A percentile compares a stretch with the other conserved stretches of the same genome.
phyloP scores from a whole-genome alignment of 2,113 vertebrate genomes.

The pig (Sus scrofa) region DNA sequence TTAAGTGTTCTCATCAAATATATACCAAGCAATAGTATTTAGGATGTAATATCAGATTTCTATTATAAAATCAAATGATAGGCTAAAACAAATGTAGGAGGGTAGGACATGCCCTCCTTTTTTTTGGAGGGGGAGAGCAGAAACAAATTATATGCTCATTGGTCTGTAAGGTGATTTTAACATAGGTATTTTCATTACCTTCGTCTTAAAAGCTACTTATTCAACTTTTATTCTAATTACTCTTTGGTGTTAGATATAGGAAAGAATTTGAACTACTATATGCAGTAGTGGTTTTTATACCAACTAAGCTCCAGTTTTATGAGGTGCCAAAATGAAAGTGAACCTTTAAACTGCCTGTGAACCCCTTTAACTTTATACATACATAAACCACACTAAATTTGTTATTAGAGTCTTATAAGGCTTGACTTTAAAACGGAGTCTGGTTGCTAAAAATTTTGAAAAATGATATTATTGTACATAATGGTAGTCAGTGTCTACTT shows the following conservation, averaged over 20 bases:
- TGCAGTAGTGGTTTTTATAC: constrained; percentile 55
- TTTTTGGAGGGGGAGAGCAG: not conserved
- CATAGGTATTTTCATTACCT: not conserved
- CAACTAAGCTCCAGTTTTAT: constrained; percentile 8
- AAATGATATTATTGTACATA: not conserved
- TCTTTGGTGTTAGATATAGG: not conserved
- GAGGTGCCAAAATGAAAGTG: constrained; percentile 4
- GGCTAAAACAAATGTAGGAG: constrained; percentile 17
- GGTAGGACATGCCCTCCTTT: not conserved
- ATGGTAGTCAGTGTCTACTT: not conserved
- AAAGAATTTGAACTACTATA: constrained; percentile 29
- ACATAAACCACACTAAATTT: not conserved
- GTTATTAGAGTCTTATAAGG: not conserved
- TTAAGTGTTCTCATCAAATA: constrained; percentile 36
- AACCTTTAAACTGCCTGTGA: not conserved
- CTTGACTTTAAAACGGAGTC: constrained; percentile 30
- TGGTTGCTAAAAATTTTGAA: constrained; percentile 44
- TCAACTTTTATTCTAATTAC: constrained; percentile 40
- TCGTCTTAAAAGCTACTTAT: constrained; percentile 44
- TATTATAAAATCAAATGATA: constrained; percentile 45
- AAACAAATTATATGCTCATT: constrained; percentile 29
- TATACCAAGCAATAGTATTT: not conserved
- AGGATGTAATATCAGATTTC: constrained; percentile 50
- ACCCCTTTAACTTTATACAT: not conserved
- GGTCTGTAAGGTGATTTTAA: constrained; percentile 8